phyloP scores from a whole-genome alignment of 1,140 invertebrate species.

The Lordiphosa stackelbergi region DNA sequence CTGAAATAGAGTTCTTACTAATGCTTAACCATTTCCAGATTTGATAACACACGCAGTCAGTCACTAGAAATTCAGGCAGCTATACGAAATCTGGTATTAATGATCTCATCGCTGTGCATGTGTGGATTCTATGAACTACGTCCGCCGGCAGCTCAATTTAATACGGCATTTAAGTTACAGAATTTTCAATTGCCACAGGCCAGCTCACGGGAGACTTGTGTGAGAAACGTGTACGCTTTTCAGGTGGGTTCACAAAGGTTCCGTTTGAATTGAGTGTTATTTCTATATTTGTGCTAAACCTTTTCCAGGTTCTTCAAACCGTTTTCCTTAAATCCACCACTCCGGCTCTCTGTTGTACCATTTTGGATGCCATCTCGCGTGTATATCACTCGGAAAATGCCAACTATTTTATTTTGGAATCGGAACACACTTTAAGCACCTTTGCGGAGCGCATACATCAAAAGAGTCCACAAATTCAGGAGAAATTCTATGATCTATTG shows the following conservation, averaged over 20 bases:
- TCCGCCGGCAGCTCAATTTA: constrained; percentile 89
- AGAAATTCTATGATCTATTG: constrained; percentile 96
- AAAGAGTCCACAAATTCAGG: constrained; percentile 94
- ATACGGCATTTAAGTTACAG: constrained; percentile 94
- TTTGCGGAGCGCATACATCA: constrained; percentile 96
- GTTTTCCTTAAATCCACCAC: constrained; percentile 95
- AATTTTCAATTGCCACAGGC: constrained; percentile 95
- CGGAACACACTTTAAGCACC: constrained; percentile 95
- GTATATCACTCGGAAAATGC: constrained; percentile 98
- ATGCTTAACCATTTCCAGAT: constrained; percentile 77
- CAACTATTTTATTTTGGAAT: constrained; percentile 99
- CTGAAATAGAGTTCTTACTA: background rate
- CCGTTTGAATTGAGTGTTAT: no score
- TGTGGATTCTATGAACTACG: constrained; percentile 94
- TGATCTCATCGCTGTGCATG: constrained; percentile 95
- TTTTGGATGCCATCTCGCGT: constrained; percentile 96
- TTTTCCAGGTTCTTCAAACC: constrained; percentile 82
- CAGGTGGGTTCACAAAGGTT: constrained; percentile 80
- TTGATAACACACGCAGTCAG: constrained; percentile 85
- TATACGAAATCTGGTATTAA: constrained; percentile 93
- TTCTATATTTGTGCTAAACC: no score
- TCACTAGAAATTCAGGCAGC: constrained; percentile 90
- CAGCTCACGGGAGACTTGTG: constrained; percentile 90
- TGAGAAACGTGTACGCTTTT: constrained; percentile 96
- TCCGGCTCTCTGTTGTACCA: constrained; percentile 89